Conservation (phyloP, 2,113 vertebrate genomes). For the Corythoichthys intestinalis region DNA sequence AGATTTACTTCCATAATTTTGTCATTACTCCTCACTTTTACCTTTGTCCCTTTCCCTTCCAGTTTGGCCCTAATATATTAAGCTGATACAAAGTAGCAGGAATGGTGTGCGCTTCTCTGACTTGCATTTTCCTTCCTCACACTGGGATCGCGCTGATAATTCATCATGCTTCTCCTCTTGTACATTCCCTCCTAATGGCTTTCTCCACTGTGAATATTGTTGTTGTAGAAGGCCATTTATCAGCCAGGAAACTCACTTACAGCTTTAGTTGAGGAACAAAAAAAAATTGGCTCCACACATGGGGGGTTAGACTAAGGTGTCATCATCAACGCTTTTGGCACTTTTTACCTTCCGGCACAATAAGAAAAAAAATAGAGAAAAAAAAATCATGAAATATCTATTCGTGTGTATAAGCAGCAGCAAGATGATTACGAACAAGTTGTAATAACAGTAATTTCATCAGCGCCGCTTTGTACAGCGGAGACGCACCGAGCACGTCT, state of each 20-base stretch:
- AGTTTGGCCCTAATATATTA: neutral
- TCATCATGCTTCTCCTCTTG: slow-evolving; percentile 30
- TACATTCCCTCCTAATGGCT: slow-evolving; percentile 36
- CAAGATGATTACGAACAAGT: slow-evolving; percentile 10
- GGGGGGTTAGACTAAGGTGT: slow-evolving; percentile 37
- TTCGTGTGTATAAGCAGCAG: slow-evolving; percentile 1
- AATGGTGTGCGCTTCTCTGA: neutral
- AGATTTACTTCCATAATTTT: too few relatives aligned
- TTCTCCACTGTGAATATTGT: slow-evolving; percentile 27
- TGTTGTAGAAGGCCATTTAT: slow-evolving; percentile 36
- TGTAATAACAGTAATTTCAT: slow-evolving; percentile 16
- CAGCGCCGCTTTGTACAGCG: slow-evolving; percentile 50
- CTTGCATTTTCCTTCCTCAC: neutral
- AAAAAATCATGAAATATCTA: slow-evolving; percentile 43
- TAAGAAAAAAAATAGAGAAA: slow-evolving; percentile 34
- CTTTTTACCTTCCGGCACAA: slow-evolving; percentile 32
- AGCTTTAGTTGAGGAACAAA: slow-evolving; percentile 32
- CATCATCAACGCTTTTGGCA: slow-evolving; percentile 21
- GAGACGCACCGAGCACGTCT: slow-evolving; percentile 46
- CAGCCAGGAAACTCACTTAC: slow-evolving; percentile 15
- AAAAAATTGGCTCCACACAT: slow-evolving; percentile 20
- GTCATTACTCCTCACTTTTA: neutral
- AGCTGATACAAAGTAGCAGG: slow-evolving; percentile 17
- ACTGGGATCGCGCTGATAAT: slow-evolving; percentile 13
- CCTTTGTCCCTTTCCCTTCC: neutral